A percentile compares a stretch with the other conserved stretches of the same genome.
Conservation (phyloP, 1,140 invertebrate species). For the Aricia agestis region DNA sequence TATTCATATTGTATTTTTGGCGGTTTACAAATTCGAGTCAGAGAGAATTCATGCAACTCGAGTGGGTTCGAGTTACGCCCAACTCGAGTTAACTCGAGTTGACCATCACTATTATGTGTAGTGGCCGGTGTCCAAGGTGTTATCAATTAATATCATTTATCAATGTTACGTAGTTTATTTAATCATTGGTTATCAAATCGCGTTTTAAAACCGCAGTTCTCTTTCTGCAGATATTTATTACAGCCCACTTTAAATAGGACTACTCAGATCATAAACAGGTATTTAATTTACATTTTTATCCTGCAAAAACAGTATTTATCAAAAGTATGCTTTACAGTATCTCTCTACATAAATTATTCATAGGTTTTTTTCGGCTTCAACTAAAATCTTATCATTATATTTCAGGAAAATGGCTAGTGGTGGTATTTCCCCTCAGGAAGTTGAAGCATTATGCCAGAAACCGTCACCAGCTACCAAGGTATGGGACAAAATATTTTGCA, state of each 20-base stretch:
- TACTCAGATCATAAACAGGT: not conserved
- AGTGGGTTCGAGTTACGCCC: too few relatives aligned
- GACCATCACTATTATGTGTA: too few relatives aligned
- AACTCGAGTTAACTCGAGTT: too few relatives aligned
- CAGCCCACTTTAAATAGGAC: not conserved
- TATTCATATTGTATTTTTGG: too few relatives aligned
- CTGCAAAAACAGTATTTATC: not conserved
- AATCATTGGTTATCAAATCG: not conserved
- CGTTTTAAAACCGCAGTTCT: not conserved
- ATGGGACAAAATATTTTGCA: slow-evolving; percentile 24
- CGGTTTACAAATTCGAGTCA: too few relatives aligned
- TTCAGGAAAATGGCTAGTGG: slow-evolving; percentile 65
- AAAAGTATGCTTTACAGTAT: not conserved
- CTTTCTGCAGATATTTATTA: not conserved
- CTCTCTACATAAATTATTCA: not conserved
- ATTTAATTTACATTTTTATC: not conserved
- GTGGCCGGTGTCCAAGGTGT: too few relatives aligned
- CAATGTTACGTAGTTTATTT: too few relatives aligned
- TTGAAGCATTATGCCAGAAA: slow-evolving; percentile 79
- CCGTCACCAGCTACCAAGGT: slow-evolving; percentile 81
- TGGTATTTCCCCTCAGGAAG: slow-evolving; percentile 79
- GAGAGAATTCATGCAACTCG: too few relatives aligned
- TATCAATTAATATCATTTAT: too few relatives aligned
- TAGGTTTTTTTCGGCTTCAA: too few relatives aligned
- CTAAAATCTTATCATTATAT: not conserved